Evolutionary conservation across 1,140 invertebrate genomes (phyloP).

Genomic region (Lucilia sericata): DNA sequence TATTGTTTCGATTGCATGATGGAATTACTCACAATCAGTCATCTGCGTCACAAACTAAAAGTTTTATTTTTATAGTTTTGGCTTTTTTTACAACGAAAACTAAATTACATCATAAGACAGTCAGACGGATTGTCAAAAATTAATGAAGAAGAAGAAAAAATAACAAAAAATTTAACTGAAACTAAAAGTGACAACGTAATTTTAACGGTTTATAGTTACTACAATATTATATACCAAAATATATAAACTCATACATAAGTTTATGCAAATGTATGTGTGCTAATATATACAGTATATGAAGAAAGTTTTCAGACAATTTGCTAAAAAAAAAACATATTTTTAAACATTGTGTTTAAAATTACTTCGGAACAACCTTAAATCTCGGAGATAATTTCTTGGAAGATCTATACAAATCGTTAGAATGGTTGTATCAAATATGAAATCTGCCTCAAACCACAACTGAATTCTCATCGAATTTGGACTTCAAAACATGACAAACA

Average conservation of each 20-base stretch:
- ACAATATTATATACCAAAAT: not conserved
- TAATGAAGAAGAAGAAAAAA: not conserved
- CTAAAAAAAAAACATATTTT: too few relatives aligned
- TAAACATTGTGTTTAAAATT: too few relatives aligned
- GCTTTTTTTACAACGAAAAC: not conserved
- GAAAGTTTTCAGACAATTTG: too few relatives aligned
- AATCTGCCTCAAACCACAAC: too few relatives aligned
- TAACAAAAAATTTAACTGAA: constrained; percentile 3
- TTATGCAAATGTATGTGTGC: not conserved
- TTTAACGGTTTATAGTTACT: constrained; percentile 32
- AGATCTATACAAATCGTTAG: too few relatives aligned
- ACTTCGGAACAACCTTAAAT: too few relatives aligned
- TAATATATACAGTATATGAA: not conserved
- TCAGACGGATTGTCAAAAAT: not conserved
- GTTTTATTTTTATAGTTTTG: not conserved
- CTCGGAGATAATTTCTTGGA: too few relatives aligned
- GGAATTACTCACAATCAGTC: constrained; percentile 37
- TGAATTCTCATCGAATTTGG: too few relatives aligned
- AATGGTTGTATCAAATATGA: too few relatives aligned
- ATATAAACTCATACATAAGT: not conserved
- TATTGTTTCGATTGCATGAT: constrained; percentile 35
- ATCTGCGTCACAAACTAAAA: constrained; percentile 28
- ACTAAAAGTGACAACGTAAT: constrained; percentile 40
- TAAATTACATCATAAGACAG: constrained; percentile 33
- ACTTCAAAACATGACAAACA: too few relatives aligned